A percentile compares a stretch with the other conserved stretches of the same genome.
Evolutionary conservation across 92 coral and sea anemone genomes (phyloP).

Genomic region (Heteractis magnifica): DNA sequence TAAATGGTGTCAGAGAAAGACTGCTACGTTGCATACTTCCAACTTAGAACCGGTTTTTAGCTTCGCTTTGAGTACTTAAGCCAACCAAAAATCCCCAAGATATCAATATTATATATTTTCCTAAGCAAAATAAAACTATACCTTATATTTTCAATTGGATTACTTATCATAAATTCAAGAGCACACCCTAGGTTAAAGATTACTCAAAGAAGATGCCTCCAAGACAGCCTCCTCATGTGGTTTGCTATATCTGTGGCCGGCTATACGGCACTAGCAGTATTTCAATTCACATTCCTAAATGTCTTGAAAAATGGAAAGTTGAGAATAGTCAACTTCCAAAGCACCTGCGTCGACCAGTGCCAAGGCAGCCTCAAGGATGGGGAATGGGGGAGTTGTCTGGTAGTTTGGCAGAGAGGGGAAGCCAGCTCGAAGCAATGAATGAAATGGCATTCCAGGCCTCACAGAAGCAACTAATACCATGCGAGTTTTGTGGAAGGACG

Average conservation of each 20-base stretch:
- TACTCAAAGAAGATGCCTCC: slow-evolving; percentile 56
- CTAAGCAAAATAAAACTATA: neutral
- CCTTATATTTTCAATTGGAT: neutral
- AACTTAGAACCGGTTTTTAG: neutral
- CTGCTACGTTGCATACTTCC: neutral
- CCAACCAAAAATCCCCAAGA: neutral
- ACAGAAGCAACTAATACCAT: slow-evolving; percentile 79
- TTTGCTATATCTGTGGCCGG: slow-evolving; percentile 96
- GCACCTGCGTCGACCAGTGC: slow-evolving; percentile 75
- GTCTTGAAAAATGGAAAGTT: slow-evolving; percentile 94
- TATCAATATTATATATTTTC: neutral
- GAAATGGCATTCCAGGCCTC: slow-evolving; percentile 86
- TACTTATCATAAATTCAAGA: neutral
- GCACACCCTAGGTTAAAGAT: neutral
- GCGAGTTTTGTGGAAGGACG: slow-evolving; percentile 94
- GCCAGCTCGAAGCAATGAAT: slow-evolving; percentile 89
- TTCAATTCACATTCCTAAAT: slow-evolving; percentile 85
- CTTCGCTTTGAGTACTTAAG: neutral
- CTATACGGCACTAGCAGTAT: slow-evolving; percentile 91
- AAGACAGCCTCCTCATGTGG: slow-evolving; percentile 74
- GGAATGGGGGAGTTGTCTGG: slow-evolving; percentile 62
- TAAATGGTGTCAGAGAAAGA: neutral
- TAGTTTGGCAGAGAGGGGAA: slow-evolving; percentile 59
- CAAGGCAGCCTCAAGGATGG: slow-evolving; percentile 80
- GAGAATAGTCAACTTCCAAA: slow-evolving; percentile 90